phyloP scores from a whole-genome alignment of 1,140 invertebrate species.

The Sitobion miscanthi region DNA sequence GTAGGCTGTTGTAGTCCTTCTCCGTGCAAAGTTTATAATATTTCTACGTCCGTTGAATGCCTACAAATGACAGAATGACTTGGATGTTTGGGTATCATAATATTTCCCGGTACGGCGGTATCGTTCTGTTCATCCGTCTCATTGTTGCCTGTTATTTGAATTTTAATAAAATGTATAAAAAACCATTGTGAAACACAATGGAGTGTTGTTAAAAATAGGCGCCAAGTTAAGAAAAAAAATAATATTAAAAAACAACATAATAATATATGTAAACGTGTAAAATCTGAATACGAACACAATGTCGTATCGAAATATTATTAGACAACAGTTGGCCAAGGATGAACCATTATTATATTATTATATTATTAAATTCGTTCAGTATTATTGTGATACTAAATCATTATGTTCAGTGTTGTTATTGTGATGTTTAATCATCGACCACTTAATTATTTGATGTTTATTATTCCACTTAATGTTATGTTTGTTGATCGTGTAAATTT shows the following conservation, averaged over 20 bases:
- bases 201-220: background rate
- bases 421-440: background rate
- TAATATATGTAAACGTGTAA: background rate
- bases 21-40: background rate
- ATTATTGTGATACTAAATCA: background rate
- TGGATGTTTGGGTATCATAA: background rate
- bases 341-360: background rate
- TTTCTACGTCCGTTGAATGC: background rate
- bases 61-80: background rate
- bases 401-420: background rate
- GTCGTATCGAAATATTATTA: background rate
- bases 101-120: background rate
- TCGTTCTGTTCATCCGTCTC: background rate
- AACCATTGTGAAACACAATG: background rate
- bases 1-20: background rate
- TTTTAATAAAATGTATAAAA: background rate
- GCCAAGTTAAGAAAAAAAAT: background rate
- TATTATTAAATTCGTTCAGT: background rate
- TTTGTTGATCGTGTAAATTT: background rate
- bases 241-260: background rate
- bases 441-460: background rate
- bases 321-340: background rate
- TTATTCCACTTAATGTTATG: background rate
- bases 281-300: background rate
- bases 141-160: background rate